A percentile compares a stretch with the other conserved stretches of the same genome.
These are phyloP conservation scores for Mesorhabditis spiculigera DNA, from an alignment of 2,888 invertebrate genomes.

Conservation along the genomic window DNA sequence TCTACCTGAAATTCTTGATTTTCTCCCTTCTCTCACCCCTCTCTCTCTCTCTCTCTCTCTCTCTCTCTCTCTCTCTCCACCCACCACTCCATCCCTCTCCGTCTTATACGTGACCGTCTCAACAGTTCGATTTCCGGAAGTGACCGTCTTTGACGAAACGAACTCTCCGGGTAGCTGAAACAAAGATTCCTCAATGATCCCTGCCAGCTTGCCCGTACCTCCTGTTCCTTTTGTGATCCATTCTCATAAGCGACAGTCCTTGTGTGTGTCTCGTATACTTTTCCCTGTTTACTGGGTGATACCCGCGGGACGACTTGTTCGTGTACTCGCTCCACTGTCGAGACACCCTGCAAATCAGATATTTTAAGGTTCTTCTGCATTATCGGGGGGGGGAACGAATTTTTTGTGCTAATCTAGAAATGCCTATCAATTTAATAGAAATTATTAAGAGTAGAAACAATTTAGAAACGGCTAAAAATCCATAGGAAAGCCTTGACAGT, in stretches of 20 bases:
- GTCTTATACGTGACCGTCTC: slow-evolving; percentile 90
- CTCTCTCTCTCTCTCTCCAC: slow-evolving; percentile 5
- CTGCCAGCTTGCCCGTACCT: neutral
- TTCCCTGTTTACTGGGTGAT: slow-evolving; percentile 3
- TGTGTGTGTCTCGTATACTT: slow-evolving; percentile 66
- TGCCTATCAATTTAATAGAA: too few relatives aligned
- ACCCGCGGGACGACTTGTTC: neutral
- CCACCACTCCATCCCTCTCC: slow-evolving; percentile 92
- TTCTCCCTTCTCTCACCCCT: slow-evolving; percentile 80
- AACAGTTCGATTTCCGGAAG: slow-evolving; percentile 92
- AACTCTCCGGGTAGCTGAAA: slow-evolving; percentile 63
- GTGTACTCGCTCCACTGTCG: neutral
- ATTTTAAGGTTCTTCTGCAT: too few relatives aligned
- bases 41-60: too few relatives aligned
- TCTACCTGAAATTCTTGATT: slow-evolving; percentile 60
- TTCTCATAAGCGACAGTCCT: slow-evolving; percentile 67
- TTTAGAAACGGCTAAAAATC: too few relatives aligned
- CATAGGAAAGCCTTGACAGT: too few relatives aligned
- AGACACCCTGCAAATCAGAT: neutral
- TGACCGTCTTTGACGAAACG: slow-evolving; percentile 91
- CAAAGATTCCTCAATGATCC: neutral
- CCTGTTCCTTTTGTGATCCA: slow-evolving; percentile 12
- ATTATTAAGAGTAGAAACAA: too few relatives aligned
- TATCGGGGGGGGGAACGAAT: too few relatives aligned
- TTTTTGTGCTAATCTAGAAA: too few relatives aligned